Conservation (phyloP, 2,888 invertebrate species). For the Drosophila seclusa region DNA sequence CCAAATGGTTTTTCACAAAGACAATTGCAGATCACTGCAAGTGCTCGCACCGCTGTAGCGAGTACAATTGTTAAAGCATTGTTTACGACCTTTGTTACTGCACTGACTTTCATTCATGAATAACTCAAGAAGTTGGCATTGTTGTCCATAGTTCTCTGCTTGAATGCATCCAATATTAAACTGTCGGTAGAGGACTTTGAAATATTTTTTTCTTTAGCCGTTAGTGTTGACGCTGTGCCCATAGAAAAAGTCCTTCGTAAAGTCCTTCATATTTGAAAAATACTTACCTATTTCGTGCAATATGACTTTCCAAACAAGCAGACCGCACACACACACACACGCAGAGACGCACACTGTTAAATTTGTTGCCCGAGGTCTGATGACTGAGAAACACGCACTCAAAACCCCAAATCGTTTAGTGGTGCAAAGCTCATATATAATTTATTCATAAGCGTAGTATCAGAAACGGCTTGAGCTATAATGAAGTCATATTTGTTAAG, state of each 20-base stretch:
- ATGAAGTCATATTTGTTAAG: slow-evolving; percentile 79
- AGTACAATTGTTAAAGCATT: slow-evolving; percentile 28
- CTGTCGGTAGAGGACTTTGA: slow-evolving; percentile 65
- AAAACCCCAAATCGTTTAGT: slow-evolving; percentile 39
- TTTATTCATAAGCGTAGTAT: slow-evolving; percentile 60
- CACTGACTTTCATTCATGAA: slow-evolving; percentile 75
- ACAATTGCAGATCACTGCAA: slow-evolving; percentile 74
- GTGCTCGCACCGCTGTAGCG: slow-evolving; percentile 47
- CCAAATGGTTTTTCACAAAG: slow-evolving; percentile 35
- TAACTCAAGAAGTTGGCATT: slow-evolving; percentile 50
- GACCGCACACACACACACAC: slow-evolving; percentile 49
- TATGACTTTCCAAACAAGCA: slow-evolving; percentile 21
- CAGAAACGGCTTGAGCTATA: slow-evolving; percentile 58
- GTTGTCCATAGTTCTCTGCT: slow-evolving; percentile 30
- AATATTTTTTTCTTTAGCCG: slow-evolving; percentile 48
- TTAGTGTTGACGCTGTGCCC: slow-evolving; percentile 15
- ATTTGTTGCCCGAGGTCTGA: slow-evolving; percentile 53
- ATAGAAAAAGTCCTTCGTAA: slow-evolving; percentile 23
- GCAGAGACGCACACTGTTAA: neutral
- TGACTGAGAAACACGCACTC: slow-evolving; percentile 65
- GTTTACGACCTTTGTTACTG: slow-evolving; percentile 50
- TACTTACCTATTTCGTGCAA: slow-evolving; percentile 21
- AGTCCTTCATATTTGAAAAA: slow-evolving; percentile 29
- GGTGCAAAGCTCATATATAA: slow-evolving; percentile 69
- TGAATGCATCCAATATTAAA: slow-evolving; percentile 28